Base-by-base conservation (phyloP, 2,888 invertebrate species). In the Allophyes oxyacanthae region DNA sequence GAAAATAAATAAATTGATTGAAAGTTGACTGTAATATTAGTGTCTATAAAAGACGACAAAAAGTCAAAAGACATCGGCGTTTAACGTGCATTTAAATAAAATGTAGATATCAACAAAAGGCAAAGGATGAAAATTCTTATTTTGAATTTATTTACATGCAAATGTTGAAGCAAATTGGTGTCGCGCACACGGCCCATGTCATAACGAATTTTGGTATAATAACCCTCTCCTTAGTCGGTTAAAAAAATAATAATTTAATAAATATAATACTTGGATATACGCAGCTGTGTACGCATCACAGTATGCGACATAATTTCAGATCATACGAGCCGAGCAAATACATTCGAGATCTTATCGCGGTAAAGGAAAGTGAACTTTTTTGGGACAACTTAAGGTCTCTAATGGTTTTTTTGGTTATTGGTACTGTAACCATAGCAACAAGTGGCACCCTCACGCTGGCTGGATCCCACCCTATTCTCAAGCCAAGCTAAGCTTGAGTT, bases 401-500 rank as follows among this genome's bases (percentile, higher is more conserved):
- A 58, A 58, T 73, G 52, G 56, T 49, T 62, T 64, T n/a, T 71
- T 46, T 51, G 64, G 53, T 70, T 44, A 58, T 68, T 76, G 58
- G 79, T 72, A 51, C 61, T 62, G 85, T 89, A 68, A 82, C 85
- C 84, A 87, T 89, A 88, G 88, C 90, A 90, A 90, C 90, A 90
- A 84, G 90, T 91, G 83, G 82, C 73, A 74, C 52, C 64, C 77
- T 74, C 79, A 70, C 72, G n/a, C n/a, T n/a, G 64, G 72, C 69
- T 70, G 72, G 62, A 68, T 75, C 74, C 73, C 77, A 78, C 61
- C 67, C 73, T 65, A 49, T 66, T 62, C 58, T 78, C 75, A 84
- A 81, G 79, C 66, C 72, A 75, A 66, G 68, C 73, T 76, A 74
- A 83, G 81, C 81, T 75, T 86, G 85, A 90, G 82, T 87, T 89